Conservation (phyloP, 1,140 invertebrate species). For the Mizuhopecten yessoensis region DNA sequence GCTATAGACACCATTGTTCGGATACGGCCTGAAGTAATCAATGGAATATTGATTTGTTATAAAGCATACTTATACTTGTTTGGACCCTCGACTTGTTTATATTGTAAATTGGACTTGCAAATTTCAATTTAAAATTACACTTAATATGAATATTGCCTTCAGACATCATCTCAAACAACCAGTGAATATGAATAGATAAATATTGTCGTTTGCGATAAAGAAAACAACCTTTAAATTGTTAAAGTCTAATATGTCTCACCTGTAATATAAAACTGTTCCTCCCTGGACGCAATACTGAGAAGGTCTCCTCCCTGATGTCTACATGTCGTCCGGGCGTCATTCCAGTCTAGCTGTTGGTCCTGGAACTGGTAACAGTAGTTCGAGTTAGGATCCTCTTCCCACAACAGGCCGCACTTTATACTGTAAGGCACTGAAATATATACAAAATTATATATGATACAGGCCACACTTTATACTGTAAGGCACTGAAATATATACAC, state of each 20-base stretch:
- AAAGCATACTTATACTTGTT: neutral
- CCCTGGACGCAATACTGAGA: conserved; percentile 65
- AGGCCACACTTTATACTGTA: no score
- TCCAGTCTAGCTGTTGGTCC: conserved; percentile 66
- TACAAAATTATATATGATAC: no score
- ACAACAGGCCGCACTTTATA: conserved; percentile 66
- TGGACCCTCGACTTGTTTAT: neutral
- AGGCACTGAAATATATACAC: no score
- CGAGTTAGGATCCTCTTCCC: conserved; percentile 69
- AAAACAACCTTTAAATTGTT: no score
- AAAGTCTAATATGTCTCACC: conserved; percentile 52
- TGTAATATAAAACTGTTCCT: conserved; percentile 67
- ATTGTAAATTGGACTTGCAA: neutral
- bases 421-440: conserved; percentile 53
- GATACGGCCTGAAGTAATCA: neutral
- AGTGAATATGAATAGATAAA: neutral
- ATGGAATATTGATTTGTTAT: no score
- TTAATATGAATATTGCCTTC: neutral
- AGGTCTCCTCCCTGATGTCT: conserved; percentile 63
- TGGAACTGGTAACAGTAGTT: conserved; percentile 71
- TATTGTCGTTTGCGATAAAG: neutral
- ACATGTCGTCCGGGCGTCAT: conserved; percentile 65
- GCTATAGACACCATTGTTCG: conserved; percentile 60
- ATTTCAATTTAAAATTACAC: neutral
- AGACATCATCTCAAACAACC: no score